phyloP scores from a whole-genome alignment of 2,113 vertebrate species.

The Arenaria interpres region DNA sequence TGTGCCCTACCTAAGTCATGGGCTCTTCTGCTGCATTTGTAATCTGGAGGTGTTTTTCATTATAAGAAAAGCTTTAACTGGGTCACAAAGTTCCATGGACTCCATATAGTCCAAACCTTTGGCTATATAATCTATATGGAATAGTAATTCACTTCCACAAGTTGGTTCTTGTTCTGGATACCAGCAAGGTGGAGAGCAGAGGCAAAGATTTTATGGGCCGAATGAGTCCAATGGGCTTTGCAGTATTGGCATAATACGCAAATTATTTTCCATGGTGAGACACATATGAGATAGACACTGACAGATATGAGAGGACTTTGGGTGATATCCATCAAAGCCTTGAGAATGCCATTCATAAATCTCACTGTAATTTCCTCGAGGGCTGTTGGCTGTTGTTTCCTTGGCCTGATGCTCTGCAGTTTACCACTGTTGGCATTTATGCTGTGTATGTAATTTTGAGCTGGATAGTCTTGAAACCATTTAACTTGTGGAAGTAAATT shows the following conservation, averaged over 20 bases:
- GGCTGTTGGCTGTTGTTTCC: slow-evolving; percentile 55
- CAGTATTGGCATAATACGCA: neutral
- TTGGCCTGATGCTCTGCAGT: slow-evolving; percentile 60
- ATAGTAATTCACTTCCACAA: neutral
- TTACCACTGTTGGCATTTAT: slow-evolving; percentile 61
- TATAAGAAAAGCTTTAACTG: neutral
- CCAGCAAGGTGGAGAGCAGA: neutral
- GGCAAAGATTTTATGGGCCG: neutral
- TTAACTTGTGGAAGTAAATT: slow-evolving; percentile 84
- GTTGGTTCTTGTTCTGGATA: neutral
- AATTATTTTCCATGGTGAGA: neutral
- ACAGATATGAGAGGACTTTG: neutral
- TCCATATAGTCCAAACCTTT: neutral
- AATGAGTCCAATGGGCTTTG: neutral
- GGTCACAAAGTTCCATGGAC: neutral
- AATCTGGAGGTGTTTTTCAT: neutral
- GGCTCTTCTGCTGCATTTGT: neutral
- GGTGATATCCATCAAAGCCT: neutral
- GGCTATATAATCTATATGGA: neutral
- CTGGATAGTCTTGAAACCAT: slow-evolving; percentile 79
- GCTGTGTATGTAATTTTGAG: slow-evolving; percentile 70
- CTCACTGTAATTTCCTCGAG: slow-evolving; percentile 65
- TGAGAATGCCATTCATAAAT: slow-evolving; percentile 50
- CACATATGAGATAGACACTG: neutral
- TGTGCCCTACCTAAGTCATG: neutral